Conservation (phyloP, 2,113 vertebrate species). For the Petrocephalus microphthalmus region DNA sequence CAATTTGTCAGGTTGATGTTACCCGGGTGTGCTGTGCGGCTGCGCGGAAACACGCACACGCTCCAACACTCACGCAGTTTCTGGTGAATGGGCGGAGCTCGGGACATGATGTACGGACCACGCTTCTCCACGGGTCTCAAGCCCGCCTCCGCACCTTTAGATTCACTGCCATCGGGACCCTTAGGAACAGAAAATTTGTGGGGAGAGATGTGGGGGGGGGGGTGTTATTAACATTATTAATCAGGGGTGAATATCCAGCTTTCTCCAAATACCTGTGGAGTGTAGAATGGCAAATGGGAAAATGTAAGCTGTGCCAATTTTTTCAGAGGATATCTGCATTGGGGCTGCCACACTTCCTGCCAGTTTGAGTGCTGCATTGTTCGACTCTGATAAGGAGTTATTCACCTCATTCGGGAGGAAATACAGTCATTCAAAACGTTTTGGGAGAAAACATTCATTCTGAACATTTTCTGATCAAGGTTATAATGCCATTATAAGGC, state of each 20-base stretch:
- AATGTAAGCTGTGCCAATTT: not conserved
- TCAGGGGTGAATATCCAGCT: not conserved
- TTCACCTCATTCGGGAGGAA: not conserved
- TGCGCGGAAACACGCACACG: not conserved
- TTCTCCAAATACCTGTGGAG: not conserved
- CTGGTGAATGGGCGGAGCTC: constrained; percentile 71
- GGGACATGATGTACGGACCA: constrained; percentile 81
- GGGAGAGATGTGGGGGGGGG: not conserved
- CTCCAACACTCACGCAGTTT: constrained; percentile 75
- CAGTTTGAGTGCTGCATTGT: not conserved
- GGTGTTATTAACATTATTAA: not conserved
- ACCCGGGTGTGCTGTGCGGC: not conserved
- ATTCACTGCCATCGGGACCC: constrained; percentile 41
- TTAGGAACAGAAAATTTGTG: constrained; percentile 17
- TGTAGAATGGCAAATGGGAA: not conserved
- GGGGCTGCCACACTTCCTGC: not conserved
- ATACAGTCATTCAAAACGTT: not conserved
- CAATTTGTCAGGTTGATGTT: not conserved
- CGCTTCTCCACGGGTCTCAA: constrained; percentile 69
- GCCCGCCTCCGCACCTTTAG: constrained; percentile 47
- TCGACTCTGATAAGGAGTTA: not conserved
- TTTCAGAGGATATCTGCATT: not conserved
- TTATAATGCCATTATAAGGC: not conserved
- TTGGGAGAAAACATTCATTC: not conserved
- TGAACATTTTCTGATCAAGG: not conserved